phyloP scores from a whole-genome alignment of 2,888 invertebrate species.

The Cephalotes varians region DNA sequence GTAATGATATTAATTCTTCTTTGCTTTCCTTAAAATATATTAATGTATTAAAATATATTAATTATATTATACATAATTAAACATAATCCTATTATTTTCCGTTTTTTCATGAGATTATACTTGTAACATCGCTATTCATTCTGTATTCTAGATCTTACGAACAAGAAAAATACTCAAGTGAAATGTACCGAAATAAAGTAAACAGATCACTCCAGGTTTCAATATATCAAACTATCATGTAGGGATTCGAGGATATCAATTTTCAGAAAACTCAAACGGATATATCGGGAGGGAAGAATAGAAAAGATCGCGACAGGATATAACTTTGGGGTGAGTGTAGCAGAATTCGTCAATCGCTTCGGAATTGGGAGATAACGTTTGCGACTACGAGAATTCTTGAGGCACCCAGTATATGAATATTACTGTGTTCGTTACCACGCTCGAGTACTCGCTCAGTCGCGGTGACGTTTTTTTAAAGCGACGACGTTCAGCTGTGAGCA shows the following conservation, averaged over 20 bases:
- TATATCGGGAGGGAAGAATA: not conserved
- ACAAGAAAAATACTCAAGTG: conserved; percentile 16
- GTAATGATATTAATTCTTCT: not conserved
- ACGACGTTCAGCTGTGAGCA: conserved; percentile 64
- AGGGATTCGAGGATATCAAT: not conserved
- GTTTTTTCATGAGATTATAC: not conserved
- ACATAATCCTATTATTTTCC: not conserved
- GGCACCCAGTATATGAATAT: conserved; percentile 62
- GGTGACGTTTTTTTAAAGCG: conserved; percentile 74
- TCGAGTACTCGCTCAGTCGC: conserved; percentile 61
- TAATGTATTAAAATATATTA: too few species aligned
- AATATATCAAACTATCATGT: conserved; percentile 14
- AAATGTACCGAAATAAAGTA: conserved; percentile 27
- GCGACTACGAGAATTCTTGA: not conserved
- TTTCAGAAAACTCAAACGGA: conserved; percentile 25
- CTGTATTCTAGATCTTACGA: not conserved
- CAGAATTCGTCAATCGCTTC: not conserved
- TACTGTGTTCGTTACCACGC: conserved; percentile 60
- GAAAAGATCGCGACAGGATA: not conserved
- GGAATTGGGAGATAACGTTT: not conserved
- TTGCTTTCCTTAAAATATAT: not conserved
- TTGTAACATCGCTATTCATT: not conserved
- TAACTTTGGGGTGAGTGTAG: not conserved
- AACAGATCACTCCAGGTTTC: conserved; percentile 24
- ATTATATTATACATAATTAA: not conserved